Conservation (phyloP, 2,113 vertebrate species). For the Apteryx owenii region DNA sequence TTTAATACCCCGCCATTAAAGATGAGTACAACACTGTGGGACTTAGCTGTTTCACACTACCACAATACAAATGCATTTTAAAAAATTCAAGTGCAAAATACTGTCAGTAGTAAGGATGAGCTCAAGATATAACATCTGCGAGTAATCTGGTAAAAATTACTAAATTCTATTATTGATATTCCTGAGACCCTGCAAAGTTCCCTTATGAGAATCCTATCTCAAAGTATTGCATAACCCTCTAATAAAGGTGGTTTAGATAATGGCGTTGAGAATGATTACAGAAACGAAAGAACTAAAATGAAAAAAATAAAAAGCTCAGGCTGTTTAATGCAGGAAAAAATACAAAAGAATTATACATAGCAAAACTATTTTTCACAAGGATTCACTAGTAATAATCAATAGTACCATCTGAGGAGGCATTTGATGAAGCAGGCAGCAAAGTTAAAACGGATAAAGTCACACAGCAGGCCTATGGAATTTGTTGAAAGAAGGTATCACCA, state of each 20-base stretch:
- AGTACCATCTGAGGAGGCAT: neutral
- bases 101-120: neutral
- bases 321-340: neutral
- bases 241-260: neutral
- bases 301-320: neutral
- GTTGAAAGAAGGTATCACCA: neutral
- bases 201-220: neutral
- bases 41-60: neutral
- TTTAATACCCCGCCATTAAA: neutral
- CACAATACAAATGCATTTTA: neutral
- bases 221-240: neutral
- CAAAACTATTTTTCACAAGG: neutral
- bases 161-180: neutral
- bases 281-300: neutral
- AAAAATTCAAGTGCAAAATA: neutral
- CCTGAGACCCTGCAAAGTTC: neutral
- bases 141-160: neutral
- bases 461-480: neutral
- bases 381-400: neutral
- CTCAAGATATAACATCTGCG: neutral
- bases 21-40: neutral
- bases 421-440: neutral
- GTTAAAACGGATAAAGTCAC: neutral
- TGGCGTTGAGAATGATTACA: neutral
- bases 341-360: neutral